Conservation (phyloP, 1,140 invertebrate species). For the Eurosta solidaginis region DNA sequence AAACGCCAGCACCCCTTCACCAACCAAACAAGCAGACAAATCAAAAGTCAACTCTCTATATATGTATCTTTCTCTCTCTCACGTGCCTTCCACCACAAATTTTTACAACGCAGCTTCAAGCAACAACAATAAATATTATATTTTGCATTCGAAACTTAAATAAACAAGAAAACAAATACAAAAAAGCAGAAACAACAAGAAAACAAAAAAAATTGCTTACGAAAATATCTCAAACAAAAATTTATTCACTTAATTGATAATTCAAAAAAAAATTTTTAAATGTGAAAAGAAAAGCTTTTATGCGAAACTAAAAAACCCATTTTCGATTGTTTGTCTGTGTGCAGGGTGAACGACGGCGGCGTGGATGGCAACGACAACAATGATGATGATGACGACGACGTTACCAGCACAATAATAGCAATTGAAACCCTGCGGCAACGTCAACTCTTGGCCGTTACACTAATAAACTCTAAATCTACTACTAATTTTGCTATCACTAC, state of each 20-base stretch:
- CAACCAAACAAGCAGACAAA: conserved; percentile 23
- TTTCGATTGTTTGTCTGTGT: conserved; percentile 60
- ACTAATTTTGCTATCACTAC: conserved; percentile 37
- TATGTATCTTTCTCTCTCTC: too few species aligned
- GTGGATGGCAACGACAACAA: not conserved
- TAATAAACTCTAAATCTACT: conserved; percentile 2
- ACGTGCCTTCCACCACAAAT: conserved; percentile 17
- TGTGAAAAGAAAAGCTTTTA: conserved; percentile 39
- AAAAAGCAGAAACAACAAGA: too few species aligned
- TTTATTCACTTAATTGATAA: conserved; percentile 15
- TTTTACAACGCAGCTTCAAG: not conserved
- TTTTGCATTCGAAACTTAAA: not conserved
- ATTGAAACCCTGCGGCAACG: not conserved
- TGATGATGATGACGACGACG: not conserved
- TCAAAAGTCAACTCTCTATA: conserved; percentile 23
- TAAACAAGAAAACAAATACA: not conserved
- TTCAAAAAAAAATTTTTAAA: conserved; percentile 37
- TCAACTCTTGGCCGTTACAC: not conserved
- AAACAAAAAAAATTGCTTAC: too few species aligned
- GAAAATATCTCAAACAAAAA: conserved; percentile 39
- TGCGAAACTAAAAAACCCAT: conserved; percentile 35
- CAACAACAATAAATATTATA: not conserved
- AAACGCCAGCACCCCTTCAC: not conserved
- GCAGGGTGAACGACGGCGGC: conserved; percentile 49
- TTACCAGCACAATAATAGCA: not conserved